Percentiles rank a stretch among this genome's conserved stretches.
phyloP scores from a whole-genome alignment of 1,140 invertebrate genomes.

The Drosophila leontia region DNA sequence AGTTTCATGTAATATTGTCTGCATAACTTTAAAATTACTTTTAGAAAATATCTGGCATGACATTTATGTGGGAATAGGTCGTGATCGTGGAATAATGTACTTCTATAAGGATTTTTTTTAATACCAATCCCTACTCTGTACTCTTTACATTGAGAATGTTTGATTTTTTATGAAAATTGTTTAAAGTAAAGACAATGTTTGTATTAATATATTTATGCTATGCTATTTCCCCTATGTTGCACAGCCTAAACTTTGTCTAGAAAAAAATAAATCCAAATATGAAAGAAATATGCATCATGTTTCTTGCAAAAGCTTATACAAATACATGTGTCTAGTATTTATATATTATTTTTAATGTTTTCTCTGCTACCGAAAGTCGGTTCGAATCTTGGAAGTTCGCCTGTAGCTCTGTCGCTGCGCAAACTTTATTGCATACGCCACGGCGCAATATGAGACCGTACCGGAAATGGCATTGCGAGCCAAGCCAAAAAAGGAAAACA shows the following conservation, averaged over 20 bases:
- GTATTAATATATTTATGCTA: not conserved
- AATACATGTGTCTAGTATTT: not conserved
- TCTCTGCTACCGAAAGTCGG: not conserved
- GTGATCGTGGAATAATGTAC: not conserved
- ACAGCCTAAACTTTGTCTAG: not conserved
- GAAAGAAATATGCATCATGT: not conserved
- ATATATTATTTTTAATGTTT: not conserved
- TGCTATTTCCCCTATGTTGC: not conserved
- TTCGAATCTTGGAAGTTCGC: conserved; percentile 17
- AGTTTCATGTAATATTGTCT: not conserved
- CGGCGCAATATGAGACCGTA: conserved; percentile 63
- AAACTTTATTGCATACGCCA: conserved; percentile 72
- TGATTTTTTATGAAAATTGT: not conserved
- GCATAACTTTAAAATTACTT: conserved; percentile 4
- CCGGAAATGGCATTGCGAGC: conserved; percentile 67
- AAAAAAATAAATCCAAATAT: not conserved
- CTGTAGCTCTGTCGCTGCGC: conserved; percentile 25
- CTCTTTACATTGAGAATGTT: too few relatives aligned
- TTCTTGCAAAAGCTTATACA: not conserved
- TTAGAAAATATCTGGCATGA: not conserved
- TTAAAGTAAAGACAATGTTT: too few relatives aligned
- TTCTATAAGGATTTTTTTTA: too few relatives aligned
- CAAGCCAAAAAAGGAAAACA: conserved; percentile 45
- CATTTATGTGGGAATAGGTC: not conserved
- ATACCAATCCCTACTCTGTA: not conserved